A percentile compares a stretch with the other conserved stretches of the same genome.
These are phyloP conservation scores for Agapornis canus DNA, from an alignment of 2,797 vertebrate species.

Conservation along the genomic window DNA sequence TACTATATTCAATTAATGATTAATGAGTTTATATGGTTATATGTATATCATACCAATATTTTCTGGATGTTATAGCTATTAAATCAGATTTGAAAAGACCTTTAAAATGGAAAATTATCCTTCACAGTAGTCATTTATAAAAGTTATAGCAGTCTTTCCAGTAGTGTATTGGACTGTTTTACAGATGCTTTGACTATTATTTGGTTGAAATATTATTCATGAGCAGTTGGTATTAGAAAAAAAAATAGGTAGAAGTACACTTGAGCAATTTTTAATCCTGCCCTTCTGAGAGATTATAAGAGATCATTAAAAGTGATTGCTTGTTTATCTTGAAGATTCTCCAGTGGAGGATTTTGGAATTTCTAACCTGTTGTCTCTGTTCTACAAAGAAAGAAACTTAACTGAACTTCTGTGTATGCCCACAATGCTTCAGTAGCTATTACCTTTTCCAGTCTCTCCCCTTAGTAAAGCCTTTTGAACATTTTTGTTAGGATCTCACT, in stretches of 20 bases:
- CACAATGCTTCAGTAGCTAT: not conserved
- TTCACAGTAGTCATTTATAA: not conserved
- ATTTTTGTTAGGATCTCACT: not conserved
- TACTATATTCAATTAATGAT: not conserved
- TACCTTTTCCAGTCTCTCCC: not conserved
- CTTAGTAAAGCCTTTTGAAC: not conserved
- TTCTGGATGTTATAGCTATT: not conserved
- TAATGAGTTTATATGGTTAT: not conserved
- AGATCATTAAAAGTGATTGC: not conserved
- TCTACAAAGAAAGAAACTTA: not conserved
- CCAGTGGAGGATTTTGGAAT: not conserved
- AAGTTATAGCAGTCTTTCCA: not conserved
- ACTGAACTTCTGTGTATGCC: not conserved
- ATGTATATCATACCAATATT: not conserved
- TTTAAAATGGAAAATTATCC: not conserved
- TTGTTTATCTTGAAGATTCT: slow-evolving; percentile 1
- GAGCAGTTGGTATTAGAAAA: not conserved
- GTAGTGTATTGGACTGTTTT: not conserved
- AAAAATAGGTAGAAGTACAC: not conserved
- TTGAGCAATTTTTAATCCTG: not conserved
- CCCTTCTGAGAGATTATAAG: not conserved
- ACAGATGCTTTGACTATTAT: not conserved
- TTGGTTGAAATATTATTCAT: not conserved
- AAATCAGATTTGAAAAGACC: not conserved
- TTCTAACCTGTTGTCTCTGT: not conserved